Evolutionary conservation across 2,113 vertebrate genomes (phyloP).

Genomic region (Sinosuthora webbiana): DNA sequence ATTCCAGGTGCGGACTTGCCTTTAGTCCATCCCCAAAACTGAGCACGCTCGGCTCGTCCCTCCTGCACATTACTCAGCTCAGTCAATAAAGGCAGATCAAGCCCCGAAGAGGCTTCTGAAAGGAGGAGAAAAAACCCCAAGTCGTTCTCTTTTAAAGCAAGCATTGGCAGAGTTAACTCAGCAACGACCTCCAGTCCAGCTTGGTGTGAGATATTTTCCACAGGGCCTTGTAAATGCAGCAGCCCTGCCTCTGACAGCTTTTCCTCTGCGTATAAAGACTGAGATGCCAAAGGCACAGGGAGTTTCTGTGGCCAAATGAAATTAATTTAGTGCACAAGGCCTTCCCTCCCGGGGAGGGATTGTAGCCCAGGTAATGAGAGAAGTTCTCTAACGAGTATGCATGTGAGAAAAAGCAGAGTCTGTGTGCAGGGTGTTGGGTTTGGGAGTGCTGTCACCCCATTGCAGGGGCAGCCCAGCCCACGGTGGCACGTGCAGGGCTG

Average conservation of each 20-base stretch:
- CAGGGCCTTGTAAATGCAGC: not conserved
- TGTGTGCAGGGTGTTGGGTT: not conserved
- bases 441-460: not conserved
- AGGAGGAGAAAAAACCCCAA: not conserved
- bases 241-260: not conserved
- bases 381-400: not conserved
- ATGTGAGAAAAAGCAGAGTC: constrained; percentile 12
- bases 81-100: not conserved
- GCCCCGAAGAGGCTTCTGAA: not conserved
- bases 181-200: not conserved
- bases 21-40: not conserved
- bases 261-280: not conserved
- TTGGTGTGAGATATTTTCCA: not conserved
- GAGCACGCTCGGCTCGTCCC: not conserved
- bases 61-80: not conserved
- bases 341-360: not conserved
- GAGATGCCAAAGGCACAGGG: not conserved
- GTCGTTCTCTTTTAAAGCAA: not conserved
- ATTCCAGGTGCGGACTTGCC: not conserved
- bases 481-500: not conserved
- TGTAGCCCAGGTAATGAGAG: constrained; percentile 16
- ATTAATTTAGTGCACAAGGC: constrained; percentile 15
- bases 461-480: not conserved
- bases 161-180: not conserved
- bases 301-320: constrained; percentile 35